Evolutionary conservation across 2,888 invertebrate species (phyloP).

Genomic region (Tortrix viridana): DNA sequence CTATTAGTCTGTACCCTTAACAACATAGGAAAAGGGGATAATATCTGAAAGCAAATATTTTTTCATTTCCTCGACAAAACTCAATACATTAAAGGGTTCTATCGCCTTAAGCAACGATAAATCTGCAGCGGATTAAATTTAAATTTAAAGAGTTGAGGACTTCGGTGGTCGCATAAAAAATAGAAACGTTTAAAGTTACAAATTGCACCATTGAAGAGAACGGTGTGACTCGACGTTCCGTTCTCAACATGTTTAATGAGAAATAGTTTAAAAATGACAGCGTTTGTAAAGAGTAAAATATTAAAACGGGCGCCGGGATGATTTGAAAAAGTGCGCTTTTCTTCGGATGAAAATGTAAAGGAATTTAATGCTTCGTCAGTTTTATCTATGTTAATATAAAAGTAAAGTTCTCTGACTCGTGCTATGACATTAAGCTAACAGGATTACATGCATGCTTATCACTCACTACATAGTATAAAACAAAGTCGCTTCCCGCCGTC

Average conservation of each 20-base stretch:
- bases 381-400: not conserved
- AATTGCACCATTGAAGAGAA: conserved; percentile 38
- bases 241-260: conserved; percentile 34
- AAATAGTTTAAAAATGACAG: conserved; percentile 43
- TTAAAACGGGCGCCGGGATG: conserved; percentile 64
- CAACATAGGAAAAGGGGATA: too few relatives aligned
- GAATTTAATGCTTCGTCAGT: not conserved
- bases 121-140: conserved; percentile 12
- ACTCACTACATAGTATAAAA: too few relatives aligned
- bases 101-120: not conserved
- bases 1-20: too few relatives aligned
- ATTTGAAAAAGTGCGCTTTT: conserved; percentile 62
- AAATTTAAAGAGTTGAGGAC: conserved; percentile 18
- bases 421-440: too few relatives aligned
- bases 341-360: conserved; percentile 12
- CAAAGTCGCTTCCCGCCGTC: too few relatives aligned
- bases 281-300: conserved; percentile 74
- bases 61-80: not conserved
- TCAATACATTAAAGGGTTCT: not conserved
- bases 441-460: too few relatives aligned
- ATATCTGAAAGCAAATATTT: too few relatives aligned
- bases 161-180: conserved; percentile 30
- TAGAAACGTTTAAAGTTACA: conserved; percentile 36
- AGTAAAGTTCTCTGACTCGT: too few relatives aligned
- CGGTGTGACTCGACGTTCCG: conserved; percentile 30